Conservation (phyloP, 2,888 invertebrate species). For the Notodonta dromedarius region DNA sequence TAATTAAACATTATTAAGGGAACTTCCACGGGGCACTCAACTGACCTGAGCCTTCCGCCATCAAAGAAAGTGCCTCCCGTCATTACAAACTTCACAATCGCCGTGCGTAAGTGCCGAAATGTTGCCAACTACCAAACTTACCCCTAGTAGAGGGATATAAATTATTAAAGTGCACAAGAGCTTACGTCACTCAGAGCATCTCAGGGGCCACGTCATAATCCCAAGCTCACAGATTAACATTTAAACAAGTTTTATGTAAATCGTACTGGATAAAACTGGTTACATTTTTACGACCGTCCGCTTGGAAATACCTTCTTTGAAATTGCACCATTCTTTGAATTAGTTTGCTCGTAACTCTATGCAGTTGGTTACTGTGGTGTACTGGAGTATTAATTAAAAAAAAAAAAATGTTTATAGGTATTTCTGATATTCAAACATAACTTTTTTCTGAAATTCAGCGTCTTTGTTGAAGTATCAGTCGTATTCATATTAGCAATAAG, state of each 20-base stretch:
- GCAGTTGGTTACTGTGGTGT: not conserved
- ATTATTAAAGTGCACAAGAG: constrained; percentile 38
- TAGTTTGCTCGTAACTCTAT: constrained; percentile 23
- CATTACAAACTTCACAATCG: constrained; percentile 26
- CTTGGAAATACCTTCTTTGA: constrained; percentile 51
- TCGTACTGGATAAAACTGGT: constrained; percentile 59
- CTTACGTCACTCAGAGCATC: constrained; percentile 11
- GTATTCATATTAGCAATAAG: no score
- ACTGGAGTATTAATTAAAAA: no score
- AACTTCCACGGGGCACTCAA: constrained; percentile 14
- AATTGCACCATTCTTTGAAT: constrained; percentile 48
- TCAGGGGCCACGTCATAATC: constrained; percentile 64
- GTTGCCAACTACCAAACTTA: constrained; percentile 29
- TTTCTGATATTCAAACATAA: no score
- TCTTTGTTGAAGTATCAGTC: no score
- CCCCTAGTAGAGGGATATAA: constrained; percentile 31
- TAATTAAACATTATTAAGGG: constrained; percentile 13
- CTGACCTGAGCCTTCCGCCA: constrained; percentile 13
- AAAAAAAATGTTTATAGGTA: no score
- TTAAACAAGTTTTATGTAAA: constrained; percentile 83
- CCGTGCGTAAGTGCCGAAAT: constrained; percentile 16
- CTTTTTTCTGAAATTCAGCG: no score
- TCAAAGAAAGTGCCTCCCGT: constrained; percentile 21
- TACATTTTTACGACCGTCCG: constrained; percentile 63
- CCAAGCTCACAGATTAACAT: constrained; percentile 76